A percentile compares a stretch with the other conserved stretches of the same genome.
These are phyloP conservation scores for Notarius lentiginosus DNA, from an alignment of 2,113 vertebrate genomes.

Conservation along the genomic window DNA sequence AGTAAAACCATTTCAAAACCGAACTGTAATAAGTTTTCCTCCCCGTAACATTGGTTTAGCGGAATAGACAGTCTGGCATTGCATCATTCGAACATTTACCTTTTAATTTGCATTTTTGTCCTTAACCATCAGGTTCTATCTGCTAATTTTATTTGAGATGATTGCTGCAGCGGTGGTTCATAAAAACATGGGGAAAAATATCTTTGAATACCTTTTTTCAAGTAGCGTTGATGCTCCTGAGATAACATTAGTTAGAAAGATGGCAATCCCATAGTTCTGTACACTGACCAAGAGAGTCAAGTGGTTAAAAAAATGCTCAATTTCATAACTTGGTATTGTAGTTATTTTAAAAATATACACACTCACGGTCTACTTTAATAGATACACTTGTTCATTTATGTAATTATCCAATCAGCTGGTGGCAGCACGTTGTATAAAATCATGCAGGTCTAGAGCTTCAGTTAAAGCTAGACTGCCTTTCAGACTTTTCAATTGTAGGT, in stretches of 20 bases:
- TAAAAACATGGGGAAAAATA: neutral
- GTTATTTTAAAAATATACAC: neutral
- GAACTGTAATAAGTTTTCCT: neutral
- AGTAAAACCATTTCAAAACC: neutral
- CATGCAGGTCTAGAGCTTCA: neutral
- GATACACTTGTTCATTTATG: neutral
- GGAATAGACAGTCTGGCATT: neutral
- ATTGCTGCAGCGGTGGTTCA: neutral
- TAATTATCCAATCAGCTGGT: neutral
- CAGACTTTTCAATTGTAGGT: no score
- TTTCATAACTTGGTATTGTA: neutral
- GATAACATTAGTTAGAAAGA: neutral
- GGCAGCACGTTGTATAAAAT: neutral
- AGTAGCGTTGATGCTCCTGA: neutral
- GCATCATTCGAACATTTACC: neutral
- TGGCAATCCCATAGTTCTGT: neutral
- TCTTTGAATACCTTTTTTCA: neutral
- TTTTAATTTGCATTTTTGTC: neutral
- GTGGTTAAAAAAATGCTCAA: neutral
- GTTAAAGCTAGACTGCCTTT: neutral
- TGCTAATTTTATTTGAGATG: neutral
- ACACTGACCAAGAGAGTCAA: neutral
- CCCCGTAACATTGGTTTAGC: neutral
- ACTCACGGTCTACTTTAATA: neutral
- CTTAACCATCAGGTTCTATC: neutral